Evolutionary conservation across 2,888 invertebrate species (phyloP).

Genomic region (Pilophorus perplexus): DNA sequence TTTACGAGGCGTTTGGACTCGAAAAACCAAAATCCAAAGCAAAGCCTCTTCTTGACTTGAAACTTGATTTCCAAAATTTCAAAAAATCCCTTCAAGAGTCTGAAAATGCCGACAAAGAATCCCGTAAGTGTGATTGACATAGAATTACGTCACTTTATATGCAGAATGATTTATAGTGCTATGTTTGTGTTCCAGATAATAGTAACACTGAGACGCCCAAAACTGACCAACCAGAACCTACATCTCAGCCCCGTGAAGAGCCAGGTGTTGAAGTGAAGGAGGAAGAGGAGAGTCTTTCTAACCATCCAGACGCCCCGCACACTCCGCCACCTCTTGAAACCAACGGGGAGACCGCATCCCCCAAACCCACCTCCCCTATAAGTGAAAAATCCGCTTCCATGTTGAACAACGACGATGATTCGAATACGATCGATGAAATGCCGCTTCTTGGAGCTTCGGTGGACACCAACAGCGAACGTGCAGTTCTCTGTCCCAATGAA

Average conservation of each 20-base stretch:
- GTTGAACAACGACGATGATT: slow-evolving; percentile 52
- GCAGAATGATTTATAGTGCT: no score
- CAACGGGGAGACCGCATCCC: slow-evolving; percentile 62
- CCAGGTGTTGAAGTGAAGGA: no score
- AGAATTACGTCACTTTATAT: no score
- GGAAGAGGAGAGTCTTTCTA: no score
- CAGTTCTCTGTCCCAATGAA: slow-evolving; percentile 56
- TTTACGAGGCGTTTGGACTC: slow-evolving; percentile 81
- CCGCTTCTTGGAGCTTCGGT: slow-evolving; percentile 24
- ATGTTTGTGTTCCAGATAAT: no score
- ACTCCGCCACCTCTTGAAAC: slow-evolving; percentile 63
- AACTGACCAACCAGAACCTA: no score
- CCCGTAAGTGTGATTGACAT: no score
- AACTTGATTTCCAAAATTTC: slow-evolving; percentile 2
- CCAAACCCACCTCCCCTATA: no score
- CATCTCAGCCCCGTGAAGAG: no score
- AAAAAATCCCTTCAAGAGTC: neutral
- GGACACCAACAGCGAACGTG: slow-evolving; percentile 48
- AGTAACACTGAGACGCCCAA: no score
- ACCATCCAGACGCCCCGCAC: neutral
- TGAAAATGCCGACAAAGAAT: no score
- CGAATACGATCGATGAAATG: slow-evolving; percentile 46
- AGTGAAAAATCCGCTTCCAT: no score
- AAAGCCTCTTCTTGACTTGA: neutral
- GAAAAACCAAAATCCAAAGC: slow-evolving; percentile 57